These are phyloP conservation scores for Dascillus cervinus DNA, from an alignment of 2,888 invertebrate species.

Conservation along the genomic window DNA sequence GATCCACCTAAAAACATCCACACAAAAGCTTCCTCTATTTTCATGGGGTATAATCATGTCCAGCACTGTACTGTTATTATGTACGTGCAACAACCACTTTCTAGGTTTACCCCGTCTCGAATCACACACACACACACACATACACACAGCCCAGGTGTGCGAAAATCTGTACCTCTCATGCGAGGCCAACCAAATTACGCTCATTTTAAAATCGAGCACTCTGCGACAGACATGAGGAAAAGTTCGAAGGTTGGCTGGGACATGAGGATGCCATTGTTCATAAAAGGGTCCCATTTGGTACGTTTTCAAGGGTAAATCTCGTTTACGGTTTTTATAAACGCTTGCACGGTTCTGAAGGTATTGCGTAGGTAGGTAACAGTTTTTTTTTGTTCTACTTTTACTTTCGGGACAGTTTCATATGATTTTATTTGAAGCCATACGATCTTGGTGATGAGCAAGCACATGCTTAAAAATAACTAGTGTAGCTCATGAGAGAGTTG, in stretches of 20 bases:
- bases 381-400: too few relatives aligned
- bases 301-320: conserved; percentile 23
- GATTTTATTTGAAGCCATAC: too few relatives aligned
- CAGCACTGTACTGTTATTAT: conserved; percentile 17
- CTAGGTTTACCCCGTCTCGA: conserved; percentile 21
- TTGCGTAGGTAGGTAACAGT: too few relatives aligned
- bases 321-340: conserved; percentile 14
- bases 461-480: too few relatives aligned
- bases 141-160: conserved; percentile 26
- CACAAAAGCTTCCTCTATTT: not conserved
- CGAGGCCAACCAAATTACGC: conserved; percentile 10
- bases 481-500: conserved; percentile 11
- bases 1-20: too few relatives aligned
- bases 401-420: too few relatives aligned
- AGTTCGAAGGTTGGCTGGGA: conserved; percentile 18
- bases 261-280: conserved; percentile 24
- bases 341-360: too few relatives aligned
- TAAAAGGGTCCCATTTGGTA: conserved; percentile 23
- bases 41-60: conserved; percentile 9
- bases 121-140: too few relatives aligned
- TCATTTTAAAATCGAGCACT: too few relatives aligned
- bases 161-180: conserved; percentile 20
- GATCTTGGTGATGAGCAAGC: too few relatives aligned
- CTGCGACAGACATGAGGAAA: too few relatives aligned
- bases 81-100: conserved; percentile 19